Percentiles rank a stretch among this genome's conserved stretches.
These are phyloP conservation scores for Melieria omissa DNA, from an alignment of 2,888 invertebrate genomes.

Conservation along the genomic window DNA sequence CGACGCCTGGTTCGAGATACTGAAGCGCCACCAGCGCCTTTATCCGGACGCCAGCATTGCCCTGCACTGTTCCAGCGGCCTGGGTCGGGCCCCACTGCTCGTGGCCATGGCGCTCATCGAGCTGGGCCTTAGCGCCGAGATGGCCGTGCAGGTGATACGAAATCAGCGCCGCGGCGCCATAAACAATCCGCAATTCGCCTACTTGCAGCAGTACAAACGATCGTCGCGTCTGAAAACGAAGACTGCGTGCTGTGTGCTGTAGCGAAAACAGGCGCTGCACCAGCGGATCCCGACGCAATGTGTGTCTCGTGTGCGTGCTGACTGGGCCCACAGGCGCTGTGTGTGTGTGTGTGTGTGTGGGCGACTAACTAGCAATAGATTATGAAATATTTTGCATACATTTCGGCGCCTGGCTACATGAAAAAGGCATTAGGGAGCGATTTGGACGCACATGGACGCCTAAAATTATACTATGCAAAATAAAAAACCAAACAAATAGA, in stretches of 20 bases:
- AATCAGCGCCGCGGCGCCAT: slow-evolving; percentile 16
- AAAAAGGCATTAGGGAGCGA: no score
- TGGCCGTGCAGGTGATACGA: slow-evolving; percentile 18
- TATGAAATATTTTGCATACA: not conserved
- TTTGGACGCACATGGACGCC: no score
- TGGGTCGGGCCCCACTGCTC: slow-evolving; percentile 19
- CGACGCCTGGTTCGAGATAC: slow-evolving; percentile 14
- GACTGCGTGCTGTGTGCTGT: not conserved
- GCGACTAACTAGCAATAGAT: not conserved
- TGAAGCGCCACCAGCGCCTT: not conserved
- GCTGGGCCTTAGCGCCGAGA: slow-evolving; percentile 18
- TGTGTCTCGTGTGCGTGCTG: no score
- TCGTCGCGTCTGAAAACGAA: not conserved
- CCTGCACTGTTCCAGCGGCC: slow-evolving; percentile 13
- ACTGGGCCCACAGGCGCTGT: no score
- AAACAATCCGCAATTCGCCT: slow-evolving; percentile 16
- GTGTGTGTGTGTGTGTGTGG: not conserved
- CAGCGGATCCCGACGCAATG: no score
- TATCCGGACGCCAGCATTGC: slow-evolving; percentile 15
- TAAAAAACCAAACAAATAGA: no score
- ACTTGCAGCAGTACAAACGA: slow-evolving; percentile 1
- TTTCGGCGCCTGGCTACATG: not conserved
- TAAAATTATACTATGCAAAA: no score
- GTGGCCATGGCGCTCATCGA: slow-evolving; percentile 19
- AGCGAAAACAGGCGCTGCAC: not conserved